Evolutionary conservation across 1,140 invertebrate genomes (phyloP).

Genomic region (Diuraphis noxia): DNA sequence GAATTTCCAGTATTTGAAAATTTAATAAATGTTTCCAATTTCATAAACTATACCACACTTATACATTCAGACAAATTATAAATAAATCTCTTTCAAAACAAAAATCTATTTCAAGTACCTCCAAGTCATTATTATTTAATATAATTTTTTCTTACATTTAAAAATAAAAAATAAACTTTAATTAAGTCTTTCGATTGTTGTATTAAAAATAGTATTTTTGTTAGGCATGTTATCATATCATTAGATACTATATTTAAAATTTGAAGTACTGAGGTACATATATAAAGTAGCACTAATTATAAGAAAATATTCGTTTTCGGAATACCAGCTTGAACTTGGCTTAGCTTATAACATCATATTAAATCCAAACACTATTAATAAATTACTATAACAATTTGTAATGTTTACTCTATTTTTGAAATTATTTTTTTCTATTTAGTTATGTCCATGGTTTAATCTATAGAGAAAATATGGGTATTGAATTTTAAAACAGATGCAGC

Average conservation of each 20-base stretch:
- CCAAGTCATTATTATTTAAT: not conserved
- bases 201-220: not conserved
- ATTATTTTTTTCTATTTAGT: not conserved
- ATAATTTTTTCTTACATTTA: not conserved
- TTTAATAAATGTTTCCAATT: not conserved
- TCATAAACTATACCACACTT: not conserved
- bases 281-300: not conserved
- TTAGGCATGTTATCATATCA: not conserved
- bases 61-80: not conserved
- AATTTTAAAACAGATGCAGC: not conserved
- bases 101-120: not conserved
- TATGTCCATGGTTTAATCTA: not conserved
- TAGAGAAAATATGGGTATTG: not conserved
- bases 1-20: not conserved
- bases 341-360: too few species aligned
- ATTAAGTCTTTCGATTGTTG: not conserved
- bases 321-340: not conserved
- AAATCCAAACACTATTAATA: not conserved
- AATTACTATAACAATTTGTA: too few species aligned
- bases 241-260: not conserved
- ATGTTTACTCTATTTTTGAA: too few species aligned
- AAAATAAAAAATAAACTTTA: not conserved
- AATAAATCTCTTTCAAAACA: not conserved
- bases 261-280: not conserved
- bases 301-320: not conserved